A percentile compares a stretch with the other conserved stretches of the same genome.
These are phyloP conservation scores for Acrossocheilus wenchowensis DNA, from an alignment of 2,797 vertebrate genomes.

Conservation along the genomic window DNA sequence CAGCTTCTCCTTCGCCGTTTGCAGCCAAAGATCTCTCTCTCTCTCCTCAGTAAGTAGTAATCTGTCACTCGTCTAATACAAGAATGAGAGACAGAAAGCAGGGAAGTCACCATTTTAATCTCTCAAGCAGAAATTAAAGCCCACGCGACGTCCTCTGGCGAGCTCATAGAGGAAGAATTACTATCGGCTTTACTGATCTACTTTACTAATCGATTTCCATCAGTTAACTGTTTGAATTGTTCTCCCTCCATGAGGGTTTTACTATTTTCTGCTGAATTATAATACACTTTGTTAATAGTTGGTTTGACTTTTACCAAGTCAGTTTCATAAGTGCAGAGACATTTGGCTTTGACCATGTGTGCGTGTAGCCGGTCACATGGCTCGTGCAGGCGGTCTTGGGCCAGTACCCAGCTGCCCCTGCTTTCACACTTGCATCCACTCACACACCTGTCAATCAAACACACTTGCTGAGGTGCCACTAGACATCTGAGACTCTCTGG, in stretches of 20 bases:
- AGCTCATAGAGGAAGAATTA: slow-evolving; percentile 31
- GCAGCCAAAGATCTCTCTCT: slow-evolving; percentile 53
- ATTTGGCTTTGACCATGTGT: not conserved
- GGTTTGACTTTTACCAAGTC: slow-evolving; percentile 22
- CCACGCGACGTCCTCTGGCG: slow-evolving; percentile 39
- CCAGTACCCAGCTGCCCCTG: slow-evolving; percentile 30
- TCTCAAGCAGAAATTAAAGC: slow-evolving; percentile 61
- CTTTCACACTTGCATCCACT: slow-evolving; percentile 35
- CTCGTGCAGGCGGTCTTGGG: not conserved
- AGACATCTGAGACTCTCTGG: slow-evolving; percentile 32
- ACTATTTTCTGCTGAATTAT: slow-evolving; percentile 3
- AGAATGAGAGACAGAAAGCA: slow-evolving; percentile 52
- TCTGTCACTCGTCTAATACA: slow-evolving; percentile 60
- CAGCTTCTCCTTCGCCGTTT: slow-evolving; percentile 59
- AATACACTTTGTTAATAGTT: slow-evolving; percentile 18
- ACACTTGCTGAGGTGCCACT: slow-evolving; percentile 2
- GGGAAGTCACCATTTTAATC: slow-evolving; percentile 57
- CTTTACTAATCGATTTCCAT: slow-evolving; percentile 23
- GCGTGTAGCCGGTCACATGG: not conserved
- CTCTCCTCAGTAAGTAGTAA: slow-evolving; percentile 53
- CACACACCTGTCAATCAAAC: slow-evolving; percentile 44
- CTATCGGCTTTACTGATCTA: slow-evolving; percentile 17
- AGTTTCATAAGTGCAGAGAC: not conserved
- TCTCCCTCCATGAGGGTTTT: slow-evolving; percentile 1
- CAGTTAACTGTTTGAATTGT: slow-evolving; percentile 20